Base-by-base conservation (phyloP, 2,113 vertebrate genomes). In the Spheniscus mendiculus region DNA sequence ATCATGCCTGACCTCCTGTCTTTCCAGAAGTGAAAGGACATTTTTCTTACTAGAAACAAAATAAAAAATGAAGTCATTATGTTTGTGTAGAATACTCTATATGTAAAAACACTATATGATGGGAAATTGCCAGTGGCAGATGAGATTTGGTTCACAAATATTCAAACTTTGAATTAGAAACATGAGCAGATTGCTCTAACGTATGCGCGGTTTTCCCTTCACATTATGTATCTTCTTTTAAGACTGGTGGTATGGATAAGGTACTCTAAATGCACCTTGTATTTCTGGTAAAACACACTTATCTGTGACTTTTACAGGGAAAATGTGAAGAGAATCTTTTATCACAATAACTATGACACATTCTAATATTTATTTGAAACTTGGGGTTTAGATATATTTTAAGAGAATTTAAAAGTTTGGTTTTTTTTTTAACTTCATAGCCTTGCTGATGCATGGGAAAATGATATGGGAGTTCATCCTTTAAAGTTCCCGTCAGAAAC, bases 381-480 rank as follows among this genome's bases (percentile, higher is more conserved):
- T 74, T 59, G 4, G 1, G 2, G 0, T 56, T 83, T 49, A 65
- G 6, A 47, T 76, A 7, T 32, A 22, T 87, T 84, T 87, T 70
- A 47, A 67, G 52, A 71, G 50, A 74, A 61, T 76, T 1, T 36
- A 65, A 32, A 55, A 4, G 0, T 1, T 26, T 56, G 20, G 7
- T 58, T 36, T 59, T 81, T 66, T 38, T 70, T 78, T 66, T 27
- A 85, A 58, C 77, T 74, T 96, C 97, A 19, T 94, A 99, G 99
- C 18, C 95, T 99, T 71, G 94, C 98, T 86, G 96, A 98, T 63
- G 97, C 95, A 42, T 99, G 99, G 99, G 99, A 99, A 98, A 98
- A 97, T 97, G 99, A 99, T 88, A 97, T 98, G 95, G 98, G 99
- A 13, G 99, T 99, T 91, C 99, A 99, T 93, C 65, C 98, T 25